phyloP scores from a whole-genome alignment of 2,797 vertebrate species.

The Mus minutoides region DNA sequence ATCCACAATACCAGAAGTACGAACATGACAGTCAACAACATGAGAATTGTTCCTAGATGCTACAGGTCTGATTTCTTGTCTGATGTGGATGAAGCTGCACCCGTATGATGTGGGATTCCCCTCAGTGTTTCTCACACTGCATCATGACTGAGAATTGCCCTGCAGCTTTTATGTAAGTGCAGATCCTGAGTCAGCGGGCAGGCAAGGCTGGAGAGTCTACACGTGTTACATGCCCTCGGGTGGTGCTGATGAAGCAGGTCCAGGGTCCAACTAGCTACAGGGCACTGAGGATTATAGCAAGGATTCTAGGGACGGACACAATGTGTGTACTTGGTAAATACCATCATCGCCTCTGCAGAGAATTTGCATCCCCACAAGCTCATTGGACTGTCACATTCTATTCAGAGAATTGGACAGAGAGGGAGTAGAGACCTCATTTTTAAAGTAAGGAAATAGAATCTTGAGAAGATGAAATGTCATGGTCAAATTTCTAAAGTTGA shows the following conservation, averaged over 20 bases:
- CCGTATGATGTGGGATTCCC: background rate
- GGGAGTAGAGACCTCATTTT: background rate
- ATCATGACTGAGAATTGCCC: background rate
- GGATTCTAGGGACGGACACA: background rate
- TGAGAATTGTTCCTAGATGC: background rate
- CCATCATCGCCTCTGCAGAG: background rate
- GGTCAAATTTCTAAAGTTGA: background rate
- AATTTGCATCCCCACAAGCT: background rate
- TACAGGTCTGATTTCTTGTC: background rate
- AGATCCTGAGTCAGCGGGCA: background rate
- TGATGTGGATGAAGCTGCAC: background rate
- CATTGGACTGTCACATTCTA: background rate
- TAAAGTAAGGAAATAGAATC: slow-evolving; percentile 48
- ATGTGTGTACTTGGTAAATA: background rate
- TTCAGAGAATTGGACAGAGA: background rate
- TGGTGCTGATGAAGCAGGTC: background rate
- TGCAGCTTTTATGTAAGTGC: background rate
- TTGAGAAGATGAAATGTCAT: slow-evolving; percentile 35
- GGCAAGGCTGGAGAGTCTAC: background rate
- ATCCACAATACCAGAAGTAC: slow-evolving; percentile 2
- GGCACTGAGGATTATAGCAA: background rate
- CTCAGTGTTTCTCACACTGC: background rate
- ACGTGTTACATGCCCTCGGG: background rate
- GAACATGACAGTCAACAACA: background rate
- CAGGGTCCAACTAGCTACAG: background rate